A percentile compares a stretch with the other conserved stretches of the same genome.
phyloP scores from a whole-genome alignment of 2,113 vertebrate genomes.

The Prinia subflava region DNA sequence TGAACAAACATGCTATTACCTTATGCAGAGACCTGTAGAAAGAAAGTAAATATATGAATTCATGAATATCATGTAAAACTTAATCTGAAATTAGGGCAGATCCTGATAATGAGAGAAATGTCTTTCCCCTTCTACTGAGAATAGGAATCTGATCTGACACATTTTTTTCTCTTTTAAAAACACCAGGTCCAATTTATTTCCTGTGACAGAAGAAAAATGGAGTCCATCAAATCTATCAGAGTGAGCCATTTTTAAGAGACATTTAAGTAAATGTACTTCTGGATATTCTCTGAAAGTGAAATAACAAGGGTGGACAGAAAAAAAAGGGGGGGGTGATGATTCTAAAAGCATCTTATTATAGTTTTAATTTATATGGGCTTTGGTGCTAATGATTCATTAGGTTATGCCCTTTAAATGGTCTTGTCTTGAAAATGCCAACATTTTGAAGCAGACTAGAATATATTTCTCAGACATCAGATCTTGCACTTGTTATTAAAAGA shows the following conservation, averaged over 20 bases:
- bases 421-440: slow-evolving; percentile 64
- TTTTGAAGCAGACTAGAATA: slow-evolving; percentile 47
- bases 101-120: neutral
- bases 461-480: slow-evolving; percentile 47
- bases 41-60: neutral
- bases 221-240: slow-evolving; percentile 3
- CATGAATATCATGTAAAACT: neutral
- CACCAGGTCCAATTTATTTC: neutral
- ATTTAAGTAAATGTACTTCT: slow-evolving; percentile 24
- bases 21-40: neutral
- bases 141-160: neutral
- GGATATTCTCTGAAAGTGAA: slow-evolving; percentile 7
- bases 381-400: slow-evolving; percentile 66
- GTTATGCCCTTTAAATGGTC: slow-evolving; percentile 66
- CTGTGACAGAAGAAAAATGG: neutral
- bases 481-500: slow-evolving; percentile 18
- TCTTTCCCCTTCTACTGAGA: neutral
- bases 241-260: neutral
- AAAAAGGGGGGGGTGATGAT: neutral
- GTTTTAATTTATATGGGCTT: slow-evolving; percentile 68
- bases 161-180: slow-evolving; percentile 24
- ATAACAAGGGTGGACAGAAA: neutral
- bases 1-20: neutral
- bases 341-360: slow-evolving; percentile 58
- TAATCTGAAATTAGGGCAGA: slow-evolving; percentile 8